Evolutionary conservation across 1,140 invertebrate species (phyloP).

Genomic region (Grapholita molesta): DNA sequence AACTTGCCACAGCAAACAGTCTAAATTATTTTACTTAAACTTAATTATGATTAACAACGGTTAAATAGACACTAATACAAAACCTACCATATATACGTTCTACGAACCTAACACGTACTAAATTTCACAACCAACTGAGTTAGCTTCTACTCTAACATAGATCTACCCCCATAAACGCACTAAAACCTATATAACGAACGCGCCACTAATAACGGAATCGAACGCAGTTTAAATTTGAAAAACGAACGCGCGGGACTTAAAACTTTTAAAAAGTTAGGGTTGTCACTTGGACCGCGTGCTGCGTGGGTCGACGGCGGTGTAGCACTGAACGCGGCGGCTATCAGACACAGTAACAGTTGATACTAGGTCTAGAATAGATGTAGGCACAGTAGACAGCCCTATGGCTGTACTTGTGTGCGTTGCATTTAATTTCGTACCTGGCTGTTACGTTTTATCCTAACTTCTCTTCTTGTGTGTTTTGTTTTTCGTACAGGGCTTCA

Average conservation of each 20-base stretch:
- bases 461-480: background rate
- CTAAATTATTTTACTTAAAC: background rate
- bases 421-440: background rate
- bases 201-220: background rate
- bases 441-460: background rate
- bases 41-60: background rate
- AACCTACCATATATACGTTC: slow-evolving; percentile 3
- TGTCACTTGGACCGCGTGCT: slow-evolving; percentile 48
- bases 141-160: slow-evolving; percentile 20
- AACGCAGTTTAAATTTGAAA: slow-evolving; percentile 6
- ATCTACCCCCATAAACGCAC: slow-evolving; percentile 20
- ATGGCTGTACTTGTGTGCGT: slow-evolving; percentile 13
- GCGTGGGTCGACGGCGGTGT: slow-evolving; percentile 46
- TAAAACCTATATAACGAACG: slow-evolving; percentile 6
- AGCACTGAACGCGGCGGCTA: slow-evolving; percentile 57
- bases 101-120: slow-evolving; percentile 20
- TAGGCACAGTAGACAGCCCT: slow-evolving; percentile 35
- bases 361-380: slow-evolving; percentile 61
- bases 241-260: slow-evolving; percentile 2
- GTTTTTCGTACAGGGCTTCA: background rate
- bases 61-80: slow-evolving; percentile 9
- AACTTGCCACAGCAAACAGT: background rate
- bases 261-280: slow-evolving; percentile 43
- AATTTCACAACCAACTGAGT: slow-evolving; percentile 35
- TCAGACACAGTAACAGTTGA: slow-evolving; percentile 57